Evolutionary conservation across 2,113 vertebrate species (phyloP).

Genomic region (Plotosus lineatus): DNA sequence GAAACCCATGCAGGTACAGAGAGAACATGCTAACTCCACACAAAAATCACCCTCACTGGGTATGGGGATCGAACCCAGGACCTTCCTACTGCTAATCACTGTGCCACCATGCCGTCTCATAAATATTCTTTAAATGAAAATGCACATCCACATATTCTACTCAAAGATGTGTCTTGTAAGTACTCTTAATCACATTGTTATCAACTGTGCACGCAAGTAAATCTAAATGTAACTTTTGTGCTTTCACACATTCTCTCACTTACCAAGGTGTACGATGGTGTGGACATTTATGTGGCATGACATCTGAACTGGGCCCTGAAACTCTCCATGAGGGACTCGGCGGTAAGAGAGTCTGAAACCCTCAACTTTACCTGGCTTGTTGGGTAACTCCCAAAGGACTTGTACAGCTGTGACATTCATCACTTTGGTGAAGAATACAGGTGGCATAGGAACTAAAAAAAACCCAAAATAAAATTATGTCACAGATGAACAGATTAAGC

Average conservation of each 20-base stretch:
- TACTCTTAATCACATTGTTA: not conserved
- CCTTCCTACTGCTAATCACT: too few species aligned
- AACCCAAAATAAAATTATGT: not conserved
- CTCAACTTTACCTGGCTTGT: conserved; percentile 63
- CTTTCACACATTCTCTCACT: conserved; percentile 36
- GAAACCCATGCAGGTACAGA: too few species aligned
- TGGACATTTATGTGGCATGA: conserved; percentile 64
- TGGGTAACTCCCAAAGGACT: conserved; percentile 73
- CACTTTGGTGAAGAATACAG: conserved; percentile 73
- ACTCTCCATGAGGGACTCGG: conserved; percentile 66
- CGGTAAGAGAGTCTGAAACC: conserved; percentile 74
- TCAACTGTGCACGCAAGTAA: not conserved
- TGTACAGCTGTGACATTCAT: conserved; percentile 67
- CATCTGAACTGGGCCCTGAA: conserved; percentile 67
- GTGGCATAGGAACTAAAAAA: conserved; percentile 65
- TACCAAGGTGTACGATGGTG: conserved; percentile 67
- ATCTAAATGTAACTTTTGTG: not conserved
- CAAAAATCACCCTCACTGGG: too few species aligned
- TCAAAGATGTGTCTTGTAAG: not conserved
- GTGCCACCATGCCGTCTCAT: too few species aligned
- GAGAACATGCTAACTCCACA: too few species aligned
- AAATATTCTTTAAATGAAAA: not conserved
- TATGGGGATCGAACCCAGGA: too few species aligned
- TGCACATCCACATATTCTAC: not conserved
- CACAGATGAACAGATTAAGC: not conserved